Conservation (phyloP, 2,888 invertebrate genomes). For the Emmelina monodactyla region DNA sequence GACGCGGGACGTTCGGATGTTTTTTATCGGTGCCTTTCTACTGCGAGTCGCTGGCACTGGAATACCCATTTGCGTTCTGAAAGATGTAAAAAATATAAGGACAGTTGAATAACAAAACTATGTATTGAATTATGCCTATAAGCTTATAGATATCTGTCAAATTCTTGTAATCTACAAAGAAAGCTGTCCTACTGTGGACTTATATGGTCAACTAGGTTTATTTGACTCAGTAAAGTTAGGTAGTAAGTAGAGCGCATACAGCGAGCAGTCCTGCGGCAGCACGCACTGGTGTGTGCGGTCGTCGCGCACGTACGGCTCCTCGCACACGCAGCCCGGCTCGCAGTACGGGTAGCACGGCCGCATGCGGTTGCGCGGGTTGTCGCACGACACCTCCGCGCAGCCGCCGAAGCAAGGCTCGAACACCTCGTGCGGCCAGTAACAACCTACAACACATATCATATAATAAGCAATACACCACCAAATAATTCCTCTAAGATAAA, state of each 20-base stretch:
- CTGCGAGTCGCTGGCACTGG: slow-evolving; percentile 38
- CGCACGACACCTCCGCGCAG: slow-evolving; percentile 54
- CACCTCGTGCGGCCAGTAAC: slow-evolving; percentile 52
- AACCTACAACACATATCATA: slow-evolving; percentile 35
- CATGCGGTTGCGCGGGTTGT: slow-evolving; percentile 54
- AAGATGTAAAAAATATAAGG: too few relatives aligned
- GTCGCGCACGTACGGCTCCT: slow-evolving; percentile 52
- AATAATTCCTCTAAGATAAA: too few relatives aligned
- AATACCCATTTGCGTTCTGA: slow-evolving; percentile 58
- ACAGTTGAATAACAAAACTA: too few relatives aligned
- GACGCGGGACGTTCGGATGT: neutral
- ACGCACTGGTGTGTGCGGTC: slow-evolving; percentile 57
- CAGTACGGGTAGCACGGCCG: slow-evolving; percentile 59
- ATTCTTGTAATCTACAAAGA: too few relatives aligned
- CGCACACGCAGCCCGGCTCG: slow-evolving; percentile 55
- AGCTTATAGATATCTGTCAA: too few relatives aligned
- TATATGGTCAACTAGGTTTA: too few relatives aligned
- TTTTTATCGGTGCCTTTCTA: slow-evolving; percentile 6
- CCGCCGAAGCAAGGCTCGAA: slow-evolving; percentile 57
- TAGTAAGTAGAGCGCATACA: too few relatives aligned
- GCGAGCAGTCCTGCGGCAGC: slow-evolving; percentile 51
- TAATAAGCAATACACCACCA: too few relatives aligned
- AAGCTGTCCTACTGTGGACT: too few relatives aligned
- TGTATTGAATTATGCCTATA: too few relatives aligned
- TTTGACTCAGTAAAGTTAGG: too few relatives aligned